Evolutionary conservation across 2,888 invertebrate species (phyloP), one percentile per base, ranked within the genome.

Genomic region (Hypolimnas misippus): DNA sequence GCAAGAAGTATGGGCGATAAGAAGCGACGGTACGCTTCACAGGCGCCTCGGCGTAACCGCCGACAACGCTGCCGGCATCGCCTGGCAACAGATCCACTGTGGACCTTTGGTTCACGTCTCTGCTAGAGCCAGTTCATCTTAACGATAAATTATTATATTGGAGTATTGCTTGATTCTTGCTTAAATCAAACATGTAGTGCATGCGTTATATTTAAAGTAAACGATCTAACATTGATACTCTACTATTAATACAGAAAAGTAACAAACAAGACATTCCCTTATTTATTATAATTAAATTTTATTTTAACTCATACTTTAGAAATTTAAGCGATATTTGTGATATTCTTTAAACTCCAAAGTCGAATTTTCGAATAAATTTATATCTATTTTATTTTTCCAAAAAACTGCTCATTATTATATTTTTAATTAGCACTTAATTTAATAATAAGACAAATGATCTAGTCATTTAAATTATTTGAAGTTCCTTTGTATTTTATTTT

Each of bases 1-100:
- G 53, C 86, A 89, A 14, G 95, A 95, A 79, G 95, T 97, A 46
- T 97, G 97, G 97, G 96, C 95, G 0, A 92, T 96, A 50, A 94
- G 96, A 10, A 89, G 94, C 52, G 95, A 95, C 68, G 96, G 96
- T 12, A 91, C 93, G 19, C 86, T 96, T 52, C 94, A 95, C 67
- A 93, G 95, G 63, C 93, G 98, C 58, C 93, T 95, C 67, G 97
- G 97, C 16, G 94, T 97, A 38, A 95, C 96, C 10, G 82, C 89
- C 49, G 94, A 94, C 38, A 95, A 95, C 87, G 95, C 95, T 1
- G 93, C 94, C 59, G 98, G 98, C 53, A 93, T 94, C 31, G 95
- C 95, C 29, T 98, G 98, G 98, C 95, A 94, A 75, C 88, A 93
- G 46, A 95, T 96, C 33, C 94, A 96, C 52, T 67, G 78, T 21